These are phyloP conservation scores for Thereuonema tuberculata DNA, from an alignment of 1,140 invertebrate species.

Conservation along the genomic window DNA sequence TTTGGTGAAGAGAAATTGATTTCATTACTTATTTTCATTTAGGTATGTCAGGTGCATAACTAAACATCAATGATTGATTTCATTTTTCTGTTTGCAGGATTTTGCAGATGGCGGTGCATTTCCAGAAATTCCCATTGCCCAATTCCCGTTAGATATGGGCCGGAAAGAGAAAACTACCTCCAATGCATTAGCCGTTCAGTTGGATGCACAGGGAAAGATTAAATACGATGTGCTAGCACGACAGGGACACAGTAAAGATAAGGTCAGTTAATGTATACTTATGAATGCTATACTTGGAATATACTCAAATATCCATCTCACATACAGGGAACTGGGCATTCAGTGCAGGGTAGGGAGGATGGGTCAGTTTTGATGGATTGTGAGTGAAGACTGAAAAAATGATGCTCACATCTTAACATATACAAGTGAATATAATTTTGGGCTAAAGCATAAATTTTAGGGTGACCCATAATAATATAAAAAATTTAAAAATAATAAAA, in stretches of 20 bases:
- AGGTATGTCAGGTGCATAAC: slow-evolving; percentile 9
- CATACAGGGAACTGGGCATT: too few relatives aligned
- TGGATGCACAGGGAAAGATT: slow-evolving; percentile 86
- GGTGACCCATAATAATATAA: too few relatives aligned
- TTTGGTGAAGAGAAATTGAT: slow-evolving; percentile 9
- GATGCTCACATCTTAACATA: too few relatives aligned
- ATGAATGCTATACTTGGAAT: too few relatives aligned
- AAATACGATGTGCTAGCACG: slow-evolving; percentile 94
- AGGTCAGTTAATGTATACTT: slow-evolving; percentile 44
- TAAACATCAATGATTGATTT: background rate
- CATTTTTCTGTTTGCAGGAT: slow-evolving; percentile 37
- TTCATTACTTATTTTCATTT: slow-evolving; percentile 19
- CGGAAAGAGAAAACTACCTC: slow-evolving; percentile 42
- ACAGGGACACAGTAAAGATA: slow-evolving; percentile 91
- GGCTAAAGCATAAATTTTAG: too few relatives aligned
- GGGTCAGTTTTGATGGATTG: too few relatives aligned
- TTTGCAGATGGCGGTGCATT: slow-evolving; percentile 95
- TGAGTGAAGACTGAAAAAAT: too few relatives aligned
- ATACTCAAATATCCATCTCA: too few relatives aligned
- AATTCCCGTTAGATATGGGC: slow-evolving; percentile 86
- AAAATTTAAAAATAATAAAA: too few relatives aligned
- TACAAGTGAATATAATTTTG: too few relatives aligned
- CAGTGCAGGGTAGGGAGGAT: too few relatives aligned
- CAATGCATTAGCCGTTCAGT: slow-evolving; percentile 83
- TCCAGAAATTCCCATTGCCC: slow-evolving; percentile 93